Base-by-base conservation (phyloP, 2,113 vertebrate species). In the Meriones unguiculatus region DNA sequence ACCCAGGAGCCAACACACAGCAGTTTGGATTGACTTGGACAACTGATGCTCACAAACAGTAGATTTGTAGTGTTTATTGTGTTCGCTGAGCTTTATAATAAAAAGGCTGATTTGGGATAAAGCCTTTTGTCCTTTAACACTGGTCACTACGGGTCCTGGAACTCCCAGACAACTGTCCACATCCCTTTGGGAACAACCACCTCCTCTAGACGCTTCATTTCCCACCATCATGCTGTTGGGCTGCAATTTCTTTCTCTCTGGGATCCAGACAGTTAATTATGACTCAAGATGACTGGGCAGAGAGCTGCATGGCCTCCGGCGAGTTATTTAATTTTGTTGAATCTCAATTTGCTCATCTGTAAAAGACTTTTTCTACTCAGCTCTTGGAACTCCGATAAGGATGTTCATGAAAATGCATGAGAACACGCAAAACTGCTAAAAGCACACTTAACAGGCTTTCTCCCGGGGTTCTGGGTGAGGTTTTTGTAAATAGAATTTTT, bases 11-110 rank as follows among this genome's bases (percentile, higher is more conserved):
- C 52, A 59, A 1, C 0, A 20, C 22, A 50, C 65, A 50, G 80
- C 64, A 84, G 25, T 89, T 81, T 28, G 87, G 86, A 87, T 72
- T 94, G 35, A 70, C 86, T 8, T 86, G 52, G 84, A 70, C 15
- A 25, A n/a, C 82, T 59, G 14, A 50, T n/a, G 11, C 52, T 75
- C 13, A 2, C 25, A 75, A 78, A 30, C 35, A 72, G 81, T 59
- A 25, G 28, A 18, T 17, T 67, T 12, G 35, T 25, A 15, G 30
- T 35, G 11, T 87, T 90, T 52, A 64, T 41, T 24, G 24, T 89
- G 41, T 77, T 38, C 2, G 0, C 12, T 69, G 62, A 91, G 82
- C 59, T 72, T 90, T 65, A 90, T 80, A 46, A 73, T 72, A 75
- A 30, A 12, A 88, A 81, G 81, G 5, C 30, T 62, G 85, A 41